These are phyloP conservation scores for Mergus octosetaceus DNA, from an alignment of 2,797 vertebrate genomes.

Conservation along the genomic window DNA sequence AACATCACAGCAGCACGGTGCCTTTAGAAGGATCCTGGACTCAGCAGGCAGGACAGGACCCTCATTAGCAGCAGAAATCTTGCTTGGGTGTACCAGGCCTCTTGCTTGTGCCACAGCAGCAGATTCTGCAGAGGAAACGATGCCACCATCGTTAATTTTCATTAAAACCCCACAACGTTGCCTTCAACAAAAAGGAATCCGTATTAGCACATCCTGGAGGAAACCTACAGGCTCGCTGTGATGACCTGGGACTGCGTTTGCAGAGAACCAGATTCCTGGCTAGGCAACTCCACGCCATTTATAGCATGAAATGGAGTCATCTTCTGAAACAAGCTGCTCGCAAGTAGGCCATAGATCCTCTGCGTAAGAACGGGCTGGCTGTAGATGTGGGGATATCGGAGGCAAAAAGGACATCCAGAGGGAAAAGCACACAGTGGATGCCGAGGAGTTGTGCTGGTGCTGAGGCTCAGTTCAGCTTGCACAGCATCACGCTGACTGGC, in stretches of 20 bases:
- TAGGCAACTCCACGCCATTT: background rate
- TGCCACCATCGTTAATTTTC: background rate
- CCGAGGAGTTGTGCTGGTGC: background rate
- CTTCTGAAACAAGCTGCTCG: background rate
- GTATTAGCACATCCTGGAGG: background rate
- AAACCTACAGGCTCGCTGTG: background rate
- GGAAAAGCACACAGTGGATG: background rate
- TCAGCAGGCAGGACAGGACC: background rate
- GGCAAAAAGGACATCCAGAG: background rate
- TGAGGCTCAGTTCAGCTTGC: background rate
- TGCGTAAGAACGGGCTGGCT: background rate
- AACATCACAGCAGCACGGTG: background rate
- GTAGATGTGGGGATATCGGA: background rate
- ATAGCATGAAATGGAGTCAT: background rate
- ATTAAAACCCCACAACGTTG: background rate
- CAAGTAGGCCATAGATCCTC: background rate
- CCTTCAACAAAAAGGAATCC: background rate
- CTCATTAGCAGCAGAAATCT: background rate
- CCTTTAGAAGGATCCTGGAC: background rate
- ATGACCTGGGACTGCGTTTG: background rate
- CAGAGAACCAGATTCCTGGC: background rate
- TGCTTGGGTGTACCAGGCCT: background rate
- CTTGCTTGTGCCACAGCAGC: accelerated
- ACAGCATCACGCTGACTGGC: background rate
- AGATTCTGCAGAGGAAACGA: background rate